Evolutionary conservation across 2,113 vertebrate genomes (phyloP).

Genomic region (Hypomesus transpacificus): DNA sequence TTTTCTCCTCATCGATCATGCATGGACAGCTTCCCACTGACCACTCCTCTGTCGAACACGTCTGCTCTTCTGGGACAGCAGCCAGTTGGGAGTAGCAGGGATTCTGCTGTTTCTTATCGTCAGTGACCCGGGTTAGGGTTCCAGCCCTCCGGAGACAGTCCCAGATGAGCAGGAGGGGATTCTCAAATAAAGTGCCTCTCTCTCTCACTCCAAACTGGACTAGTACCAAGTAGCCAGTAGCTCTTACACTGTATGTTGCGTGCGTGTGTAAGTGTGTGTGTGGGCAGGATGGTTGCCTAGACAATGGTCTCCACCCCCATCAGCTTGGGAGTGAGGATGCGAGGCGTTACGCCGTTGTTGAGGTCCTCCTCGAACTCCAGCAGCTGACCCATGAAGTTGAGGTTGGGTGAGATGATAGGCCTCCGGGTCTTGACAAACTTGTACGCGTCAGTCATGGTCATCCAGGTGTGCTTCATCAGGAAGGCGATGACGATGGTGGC

Average conservation of each 20-base stretch:
- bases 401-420: slow-evolving; percentile 98
- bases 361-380: slow-evolving; percentile 98
- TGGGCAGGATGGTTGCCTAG: slow-evolving; percentile 55
- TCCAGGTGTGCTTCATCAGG: slow-evolving; percentile 99
- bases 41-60: slow-evolving; percentile 30
- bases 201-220: slow-evolving; percentile 13
- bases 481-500: slow-evolving; percentile 98
- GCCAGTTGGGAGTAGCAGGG: slow-evolving; percentile 30
- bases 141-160: slow-evolving; percentile 48
- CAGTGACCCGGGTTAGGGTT: slow-evolving; percentile 48
- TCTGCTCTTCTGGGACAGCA: slow-evolving; percentile 51
- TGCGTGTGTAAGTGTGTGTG: slow-evolving; percentile 22
- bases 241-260: slow-evolving; percentile 16
- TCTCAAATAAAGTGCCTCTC: slow-evolving; percentile 34
- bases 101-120: slow-evolving; percentile 58
- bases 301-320: slow-evolving; percentile 90
- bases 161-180: slow-evolving; percentile 43
- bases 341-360: slow-evolving; percentile 91
- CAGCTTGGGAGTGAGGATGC: slow-evolving; percentile 95
- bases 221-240: slow-evolving; percentile 24
- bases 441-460: slow-evolving; percentile 99
- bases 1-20: slow-evolving; percentile 39
- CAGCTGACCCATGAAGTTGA: slow-evolving; percentile 99
- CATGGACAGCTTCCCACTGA: slow-evolving; percentile 37
- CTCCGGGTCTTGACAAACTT: slow-evolving; percentile 97